phyloP scores from a whole-genome alignment of 2,113 vertebrate genomes.

The Ondatra zibethicus region DNA sequence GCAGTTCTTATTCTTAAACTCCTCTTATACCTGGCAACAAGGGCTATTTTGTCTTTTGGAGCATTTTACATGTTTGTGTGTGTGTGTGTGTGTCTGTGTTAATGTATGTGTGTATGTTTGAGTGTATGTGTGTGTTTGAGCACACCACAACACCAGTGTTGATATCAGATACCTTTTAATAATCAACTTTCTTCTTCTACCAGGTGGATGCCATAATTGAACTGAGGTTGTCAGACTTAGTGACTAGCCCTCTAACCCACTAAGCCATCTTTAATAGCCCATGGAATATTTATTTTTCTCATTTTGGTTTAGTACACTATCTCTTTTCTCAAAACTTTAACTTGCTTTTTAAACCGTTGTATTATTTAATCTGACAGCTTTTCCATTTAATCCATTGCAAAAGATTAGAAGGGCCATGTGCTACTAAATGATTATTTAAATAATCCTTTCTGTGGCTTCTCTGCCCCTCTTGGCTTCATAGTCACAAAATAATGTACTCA shows the following conservation, averaged over 20 bases:
- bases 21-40: background rate
- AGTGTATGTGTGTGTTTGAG: background rate
- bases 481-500: background rate
- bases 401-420: background rate
- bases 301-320: background rate
- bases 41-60: background rate
- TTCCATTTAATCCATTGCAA: background rate
- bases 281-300: background rate
- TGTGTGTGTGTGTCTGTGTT: background rate
- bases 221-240: background rate
- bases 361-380: background rate
- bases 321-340: background rate
- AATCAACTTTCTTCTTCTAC: background rate
- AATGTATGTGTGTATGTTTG: background rate
- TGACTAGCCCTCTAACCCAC: background rate
- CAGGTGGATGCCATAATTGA: background rate
- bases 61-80: background rate
- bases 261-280: too few relatives aligned
- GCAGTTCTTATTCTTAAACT: background rate
- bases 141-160: background rate
- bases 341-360: background rate
- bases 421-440: background rate
- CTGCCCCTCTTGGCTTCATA: background rate
- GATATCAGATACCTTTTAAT: background rate
- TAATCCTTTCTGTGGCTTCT: background rate